Evolutionary conservation across 35 echinoderm and acorn worm species (phyloP).

Genomic region (Ophiothrix spiculata): DNA sequence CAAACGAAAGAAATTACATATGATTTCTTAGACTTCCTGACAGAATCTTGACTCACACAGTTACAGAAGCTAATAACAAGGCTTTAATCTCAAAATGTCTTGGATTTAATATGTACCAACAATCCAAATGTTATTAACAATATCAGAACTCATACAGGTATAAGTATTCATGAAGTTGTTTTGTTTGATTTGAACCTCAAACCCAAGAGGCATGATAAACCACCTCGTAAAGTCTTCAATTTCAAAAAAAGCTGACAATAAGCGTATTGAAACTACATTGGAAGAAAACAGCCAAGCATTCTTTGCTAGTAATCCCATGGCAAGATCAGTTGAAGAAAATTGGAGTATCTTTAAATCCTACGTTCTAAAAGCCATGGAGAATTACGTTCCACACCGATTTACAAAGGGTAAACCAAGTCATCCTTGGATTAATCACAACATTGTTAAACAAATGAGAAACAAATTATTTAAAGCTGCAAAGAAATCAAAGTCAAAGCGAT

Average conservation of each 20-base stretch:
- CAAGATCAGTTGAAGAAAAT: not conserved
- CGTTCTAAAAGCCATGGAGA: not conserved
- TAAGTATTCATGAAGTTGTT: conserved; percentile 29
- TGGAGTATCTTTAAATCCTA: not conserved
- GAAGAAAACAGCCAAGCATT: not conserved
- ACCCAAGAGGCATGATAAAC: not conserved
- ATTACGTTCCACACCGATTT: not conserved
- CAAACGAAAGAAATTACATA: not conserved
- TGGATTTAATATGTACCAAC: not conserved
- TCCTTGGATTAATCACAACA: not conserved
- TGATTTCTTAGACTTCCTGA: conserved; percentile 13
- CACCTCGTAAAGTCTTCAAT: conserved; percentile 24
- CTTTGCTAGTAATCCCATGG: not conserved
- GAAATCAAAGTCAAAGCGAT: not conserved
- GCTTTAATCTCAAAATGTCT: conserved; percentile 11
- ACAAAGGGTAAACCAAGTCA: not conserved
- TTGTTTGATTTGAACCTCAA: conserved; percentile 20
- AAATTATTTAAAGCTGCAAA: not conserved
- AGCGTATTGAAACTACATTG: not conserved
- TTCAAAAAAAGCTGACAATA: conserved; percentile 25
- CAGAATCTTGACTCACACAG: conserved; percentile 23
- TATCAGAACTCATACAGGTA: conserved; percentile 22
- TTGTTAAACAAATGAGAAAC: not conserved
- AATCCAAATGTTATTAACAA: conserved; percentile 16
- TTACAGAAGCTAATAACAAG: conserved; percentile 21